Evolutionary conservation across 1,140 invertebrate species (phyloP), one percentile per base, ranked within the genome.

Genomic region (Drosophila repletoides): DNA sequence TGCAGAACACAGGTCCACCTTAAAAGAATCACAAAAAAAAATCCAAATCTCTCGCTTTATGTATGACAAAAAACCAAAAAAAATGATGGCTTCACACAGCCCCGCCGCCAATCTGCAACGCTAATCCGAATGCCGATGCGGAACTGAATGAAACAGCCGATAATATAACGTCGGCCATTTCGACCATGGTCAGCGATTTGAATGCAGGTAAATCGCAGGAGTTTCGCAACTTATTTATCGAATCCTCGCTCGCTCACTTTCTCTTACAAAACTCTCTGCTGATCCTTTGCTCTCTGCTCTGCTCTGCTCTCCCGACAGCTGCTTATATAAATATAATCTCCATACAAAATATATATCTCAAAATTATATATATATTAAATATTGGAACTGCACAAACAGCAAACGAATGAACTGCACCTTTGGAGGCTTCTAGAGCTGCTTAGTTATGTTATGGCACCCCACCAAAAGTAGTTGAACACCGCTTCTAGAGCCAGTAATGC

Each of bases 161-260:
- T 91, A 98, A 96, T 43, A 97, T 98, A 48, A 98, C 97, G 43
- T 97, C 97, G 92, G 97, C 97, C 40, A 98, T 99, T 96, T 98
- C 97, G 45, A 97, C 96, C 29, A 93, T 99, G 69, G 97, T 98
- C 49, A 93, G 96, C 91, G 97, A 98, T 93, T 93, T 98, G 19
- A 98, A 98, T 91, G 97, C 97, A 93, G 97, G 95, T 95, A 79
- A 91, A 84, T 67, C 60, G 60, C 48, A 51, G 64, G 67, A 56
- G 17, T 24, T 26, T 19, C 33, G 33, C 53, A 43, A 22, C 7
- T 26, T 40, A 29, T 17, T 55, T 24, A 14, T 21, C 26, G 28
- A 29, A 41, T 46, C 31, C 24, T 28, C 34, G 28, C 51, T 34
- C 40, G 17, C 33, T 58, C 58, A 53, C 12, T 46, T 29, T 71